Conservation (phyloP, 2,113 vertebrate genomes). For the Ariopsis seemanni region DNA sequence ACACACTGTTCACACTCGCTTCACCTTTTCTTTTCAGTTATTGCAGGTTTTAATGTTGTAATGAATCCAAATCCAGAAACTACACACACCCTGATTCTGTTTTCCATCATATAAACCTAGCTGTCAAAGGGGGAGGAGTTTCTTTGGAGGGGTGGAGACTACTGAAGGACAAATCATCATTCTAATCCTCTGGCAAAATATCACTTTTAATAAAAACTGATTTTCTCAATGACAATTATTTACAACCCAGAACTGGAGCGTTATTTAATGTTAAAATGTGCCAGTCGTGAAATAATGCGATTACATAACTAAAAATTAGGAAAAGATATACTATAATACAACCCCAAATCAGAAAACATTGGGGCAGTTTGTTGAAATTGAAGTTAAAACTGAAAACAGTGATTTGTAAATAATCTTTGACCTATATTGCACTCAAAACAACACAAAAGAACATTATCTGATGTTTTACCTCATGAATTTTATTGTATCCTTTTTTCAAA, state of each 20-base stretch:
- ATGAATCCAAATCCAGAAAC: no score
- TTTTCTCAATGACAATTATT: no score
- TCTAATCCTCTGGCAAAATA: not conserved
- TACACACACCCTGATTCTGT: not conserved
- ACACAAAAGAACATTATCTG: no score
- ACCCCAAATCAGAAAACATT: no score
- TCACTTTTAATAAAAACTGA: not conserved
- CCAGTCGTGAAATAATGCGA: not conserved
- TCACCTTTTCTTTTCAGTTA: not conserved
- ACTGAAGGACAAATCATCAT: not conserved
- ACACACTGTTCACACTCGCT: slow-evolving; percentile 7
- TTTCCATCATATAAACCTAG: not conserved
- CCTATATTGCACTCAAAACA: no score
- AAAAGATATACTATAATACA: not conserved
- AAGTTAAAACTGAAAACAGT: no score
- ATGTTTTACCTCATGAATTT: no score
- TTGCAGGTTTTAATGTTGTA: not conserved
- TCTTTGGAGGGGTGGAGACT: not conserved
- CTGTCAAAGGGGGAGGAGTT: not conserved
- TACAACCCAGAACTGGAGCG: not conserved
- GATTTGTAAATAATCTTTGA: no score
- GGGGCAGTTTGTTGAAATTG: no score
- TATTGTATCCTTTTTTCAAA: no score
- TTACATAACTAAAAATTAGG: not conserved
- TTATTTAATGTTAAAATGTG: not conserved